Evolutionary conservation across 2,113 vertebrate genomes (phyloP).

Genomic region (Aptenodytes forsteri): DNA sequence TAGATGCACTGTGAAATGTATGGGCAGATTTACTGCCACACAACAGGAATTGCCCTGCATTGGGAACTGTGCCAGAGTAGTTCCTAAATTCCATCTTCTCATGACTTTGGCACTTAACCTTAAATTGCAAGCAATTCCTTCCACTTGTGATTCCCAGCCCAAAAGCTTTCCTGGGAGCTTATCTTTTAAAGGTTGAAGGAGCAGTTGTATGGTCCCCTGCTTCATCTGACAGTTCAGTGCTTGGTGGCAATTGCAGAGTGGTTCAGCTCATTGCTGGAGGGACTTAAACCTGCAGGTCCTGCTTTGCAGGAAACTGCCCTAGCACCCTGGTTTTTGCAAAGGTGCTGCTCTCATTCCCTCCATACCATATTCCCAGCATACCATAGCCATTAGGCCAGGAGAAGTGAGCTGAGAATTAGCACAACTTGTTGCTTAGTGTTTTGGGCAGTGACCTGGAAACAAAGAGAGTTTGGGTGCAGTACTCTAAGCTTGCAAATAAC

Average conservation of each 20-base stretch:
- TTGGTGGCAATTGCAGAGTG: fast-evolving
- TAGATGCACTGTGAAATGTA: neutral
- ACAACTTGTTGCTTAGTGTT: neutral
- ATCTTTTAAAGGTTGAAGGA: neutral
- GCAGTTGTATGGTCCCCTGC: neutral
- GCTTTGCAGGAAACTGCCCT: neutral
- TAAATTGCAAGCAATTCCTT: neutral
- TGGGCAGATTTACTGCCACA: neutral
- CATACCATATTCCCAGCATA: neutral
- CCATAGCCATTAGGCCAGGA: neutral
- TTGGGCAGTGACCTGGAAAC: neutral
- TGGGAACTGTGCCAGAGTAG: neutral
- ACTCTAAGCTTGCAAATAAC: neutral
- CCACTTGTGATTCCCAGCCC: neutral
- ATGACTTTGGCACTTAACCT: neutral
- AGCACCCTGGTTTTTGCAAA: neutral
- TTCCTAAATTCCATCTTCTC: neutral
- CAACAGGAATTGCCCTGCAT: neutral
- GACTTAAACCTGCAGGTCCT: neutral
- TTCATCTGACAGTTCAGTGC: neutral
- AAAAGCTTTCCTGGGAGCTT: neutral
- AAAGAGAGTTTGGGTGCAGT: neutral
- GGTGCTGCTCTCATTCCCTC: neutral
- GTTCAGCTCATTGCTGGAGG: neutral
- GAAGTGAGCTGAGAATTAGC: neutral